phyloP scores from a whole-genome alignment of 2,113 vertebrate species.

The Siniperca chuatsi region DNA sequence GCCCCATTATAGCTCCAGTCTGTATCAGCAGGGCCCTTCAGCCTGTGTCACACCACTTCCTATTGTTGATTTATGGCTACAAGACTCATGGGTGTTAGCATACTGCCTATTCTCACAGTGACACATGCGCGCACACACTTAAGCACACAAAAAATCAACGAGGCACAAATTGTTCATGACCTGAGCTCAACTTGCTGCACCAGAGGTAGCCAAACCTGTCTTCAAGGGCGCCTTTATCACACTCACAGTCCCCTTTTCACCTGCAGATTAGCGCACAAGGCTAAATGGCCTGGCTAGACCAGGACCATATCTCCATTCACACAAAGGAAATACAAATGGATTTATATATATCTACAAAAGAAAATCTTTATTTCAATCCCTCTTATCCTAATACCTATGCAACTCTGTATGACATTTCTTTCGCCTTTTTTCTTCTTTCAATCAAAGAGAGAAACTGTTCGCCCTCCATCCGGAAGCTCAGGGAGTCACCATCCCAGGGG shows the following conservation, averaged over 20 bases:
- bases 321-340: slow-evolving; percentile 80
- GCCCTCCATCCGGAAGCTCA: slow-evolving; percentile 61
- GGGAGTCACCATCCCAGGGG: slow-evolving; percentile 70
- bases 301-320: slow-evolving; percentile 71
- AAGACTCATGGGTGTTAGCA: slow-evolving; percentile 64
- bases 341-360: slow-evolving; percentile 70
- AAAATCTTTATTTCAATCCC: slow-evolving; percentile 69
- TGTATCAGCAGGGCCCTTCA: slow-evolving; percentile 70
- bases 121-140: slow-evolving; percentile 44
- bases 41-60: slow-evolving; percentile 86
- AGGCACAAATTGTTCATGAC: slow-evolving; percentile 74
- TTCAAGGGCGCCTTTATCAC: slow-evolving; percentile 78
- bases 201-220: slow-evolving; percentile 69
- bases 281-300: slow-evolving; percentile 70
- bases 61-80: slow-evolving; percentile 72
- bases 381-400: slow-evolving; percentile 77
- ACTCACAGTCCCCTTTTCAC: slow-evolving; percentile 67
- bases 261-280: slow-evolving; percentile 75
- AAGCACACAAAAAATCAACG: slow-evolving; percentile 53
- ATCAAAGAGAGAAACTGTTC: slow-evolving; percentile 63
- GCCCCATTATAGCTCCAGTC: slow-evolving; percentile 76
- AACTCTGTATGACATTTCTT: slow-evolving; percentile 64
- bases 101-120: slow-evolving; percentile 57
- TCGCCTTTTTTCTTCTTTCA: slow-evolving; percentile 35
- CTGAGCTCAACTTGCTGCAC: slow-evolving; percentile 67